These are phyloP conservation scores for Drosophila seguyi DNA, from an alignment of 1,140 invertebrate genomes.

Conservation along the genomic window DNA sequence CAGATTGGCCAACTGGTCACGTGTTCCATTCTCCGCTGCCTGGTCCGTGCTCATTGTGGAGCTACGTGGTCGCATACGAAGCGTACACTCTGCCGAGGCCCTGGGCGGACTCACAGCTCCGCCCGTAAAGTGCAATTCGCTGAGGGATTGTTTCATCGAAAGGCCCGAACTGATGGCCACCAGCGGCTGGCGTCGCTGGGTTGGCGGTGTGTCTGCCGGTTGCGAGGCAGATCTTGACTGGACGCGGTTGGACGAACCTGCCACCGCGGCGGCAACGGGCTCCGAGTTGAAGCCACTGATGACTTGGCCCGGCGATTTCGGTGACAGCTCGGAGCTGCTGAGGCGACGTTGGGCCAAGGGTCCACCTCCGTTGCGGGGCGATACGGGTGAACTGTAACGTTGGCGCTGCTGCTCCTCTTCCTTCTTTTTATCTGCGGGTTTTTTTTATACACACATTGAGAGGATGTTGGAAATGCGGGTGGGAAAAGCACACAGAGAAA, in stretches of 20 bases:
- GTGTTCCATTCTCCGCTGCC: constrained; percentile 27
- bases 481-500: constrained; percentile 28
- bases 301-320: constrained; percentile 32
- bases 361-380: constrained; percentile 32
- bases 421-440: constrained; percentile 73
- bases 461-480: constrained; percentile 19
- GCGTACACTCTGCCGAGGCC: constrained; percentile 48
- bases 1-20: constrained; percentile 59
- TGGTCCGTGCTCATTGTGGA: constrained; percentile 67
- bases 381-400: constrained; percentile 58
- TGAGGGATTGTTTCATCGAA: constrained; percentile 78
- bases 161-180: constrained; percentile 64
- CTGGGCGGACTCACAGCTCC: constrained; percentile 47
- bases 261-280: constrained; percentile 12
- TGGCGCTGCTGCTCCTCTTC: constrained; percentile 72
- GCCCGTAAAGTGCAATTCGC: constrained; percentile 73
- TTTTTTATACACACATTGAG: constrained; percentile 18
- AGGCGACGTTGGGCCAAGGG: constrained; percentile 32
- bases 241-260: background rate
- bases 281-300: constrained; percentile 57
- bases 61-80: constrained; percentile 69
- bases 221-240: constrained; percentile 45
- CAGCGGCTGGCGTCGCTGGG: constrained; percentile 52
- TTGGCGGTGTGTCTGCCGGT: constrained; percentile 46
- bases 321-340: constrained; percentile 66